Base-by-base conservation (phyloP, 53 echinoderm and acorn worm species). In the Actinopyga echinites region DNA sequence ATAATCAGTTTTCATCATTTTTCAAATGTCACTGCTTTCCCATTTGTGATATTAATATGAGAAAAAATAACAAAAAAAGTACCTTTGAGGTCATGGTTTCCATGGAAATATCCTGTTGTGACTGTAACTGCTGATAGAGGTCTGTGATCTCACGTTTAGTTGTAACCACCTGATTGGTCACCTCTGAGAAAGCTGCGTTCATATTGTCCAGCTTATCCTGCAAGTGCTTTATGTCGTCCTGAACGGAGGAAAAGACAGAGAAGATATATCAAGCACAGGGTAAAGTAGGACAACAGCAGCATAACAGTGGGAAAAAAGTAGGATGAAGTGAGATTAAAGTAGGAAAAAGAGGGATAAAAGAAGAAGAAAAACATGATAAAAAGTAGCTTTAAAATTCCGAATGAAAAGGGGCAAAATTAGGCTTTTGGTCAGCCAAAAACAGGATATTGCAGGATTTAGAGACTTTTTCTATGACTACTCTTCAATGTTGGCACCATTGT, bases 181-280 rank as follows among this genome's bases (percentile, higher is more conserved):
- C 83, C 15, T 75, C 80, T 0, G 95, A 88, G 68, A 97, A 97
- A 75, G 92, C 86, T 22, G 64, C 85, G 17, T 85, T 90, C 77
- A 97, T 59, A 28, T 80, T 86, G 79, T 97, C 99, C 15, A 95
- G 75, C 61, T 87, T 90, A 64, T 92, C 92, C 60, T 94, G 87
- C 15, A 94, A 74, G 1, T 85, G 49, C 5, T 62, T 44, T 31
- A 92, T 89, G 28, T 97, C 94, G 40, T 83, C 89, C 99, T 97
- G 88, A 6, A 43, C 4, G 13, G 5, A 35, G 35, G 38, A 82
- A 8, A 61, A 56, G 21, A 24, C 11, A 86, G 33, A 19, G 57
- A 66, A 30, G 0, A 31, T 1, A 65, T 9, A 65, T 22, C 24
- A 38, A 22, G 17, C 15, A 49, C 4, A 49, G 17, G 49, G 17